Percentiles rank a stretch among this genome's conserved stretches.
phyloP scores from a whole-genome alignment of 2,113 vertebrate species.

The Pycnonotus jocosus region DNA sequence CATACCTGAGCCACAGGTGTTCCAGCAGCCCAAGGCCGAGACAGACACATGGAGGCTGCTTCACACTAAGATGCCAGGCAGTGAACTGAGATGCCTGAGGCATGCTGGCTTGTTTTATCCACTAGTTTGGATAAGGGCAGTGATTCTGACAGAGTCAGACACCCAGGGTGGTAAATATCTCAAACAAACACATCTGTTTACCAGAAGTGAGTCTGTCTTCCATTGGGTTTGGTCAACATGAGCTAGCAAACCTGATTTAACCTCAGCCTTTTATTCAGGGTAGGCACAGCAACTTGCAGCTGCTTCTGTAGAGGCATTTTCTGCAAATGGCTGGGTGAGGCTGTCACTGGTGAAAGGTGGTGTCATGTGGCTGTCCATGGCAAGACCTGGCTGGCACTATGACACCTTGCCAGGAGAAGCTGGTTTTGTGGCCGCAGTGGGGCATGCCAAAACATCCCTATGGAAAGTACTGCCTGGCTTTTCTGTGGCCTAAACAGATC shows the following conservation, averaged over 20 bases:
- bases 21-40: background rate
- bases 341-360: background rate
- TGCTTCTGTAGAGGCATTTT: background rate
- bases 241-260: background rate
- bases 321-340: background rate
- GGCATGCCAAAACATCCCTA: accelerated
- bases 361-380: background rate
- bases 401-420: background rate
- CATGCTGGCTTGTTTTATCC: background rate
- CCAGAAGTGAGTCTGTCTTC: background rate
- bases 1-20: accelerated
- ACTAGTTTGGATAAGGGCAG: background rate
- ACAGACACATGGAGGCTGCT: accelerated
- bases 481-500: background rate
- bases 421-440: background rate
- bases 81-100: background rate
- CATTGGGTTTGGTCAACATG: background rate
- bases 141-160: background rate
- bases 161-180: background rate
- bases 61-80: background rate
- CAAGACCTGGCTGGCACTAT: background rate
- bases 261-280: background rate
- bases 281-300: background rate
- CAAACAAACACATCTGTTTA: slow-evolving; percentile 9
- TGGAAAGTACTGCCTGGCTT: background rate